Base-by-base conservation (phyloP, 2,888 invertebrate genomes). In the Rhingia rostrata region DNA sequence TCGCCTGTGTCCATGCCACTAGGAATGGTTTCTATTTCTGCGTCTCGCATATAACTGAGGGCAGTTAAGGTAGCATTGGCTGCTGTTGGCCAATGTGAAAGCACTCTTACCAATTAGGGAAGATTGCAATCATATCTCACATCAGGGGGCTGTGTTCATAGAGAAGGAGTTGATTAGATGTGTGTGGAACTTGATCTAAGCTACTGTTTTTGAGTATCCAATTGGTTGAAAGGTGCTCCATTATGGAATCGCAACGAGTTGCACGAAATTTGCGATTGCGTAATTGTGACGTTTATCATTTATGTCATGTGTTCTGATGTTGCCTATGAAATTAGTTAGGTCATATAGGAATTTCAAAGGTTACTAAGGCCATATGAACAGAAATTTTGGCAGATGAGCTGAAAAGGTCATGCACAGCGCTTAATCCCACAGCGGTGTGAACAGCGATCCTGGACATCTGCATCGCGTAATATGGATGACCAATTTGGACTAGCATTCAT, bases 81-180 rank as follows among this genome's bases (percentile, higher is more conserved):
- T 7, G 63, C n/a, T 6, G 30, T 54, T 54, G 35, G 4, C 69
- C 22, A 47, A 67, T 78, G 67, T 72, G 78, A 78, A 77, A 78
- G 78, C 78, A 61, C 37, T 56, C 63, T 43, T 51, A 47, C 60
- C 82, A 78, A 78, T 83, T 83, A 78, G 78, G 32, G 49, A 45
- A 43, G 78, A 83, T 83, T 67, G 56, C 72, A 56, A 67, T 83
- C 78, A 56, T 78, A 73, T 67, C 73, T 67, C 56, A 35, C 77
- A 70, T 69, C 58, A 33, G 77, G 69, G 56, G 69, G 51, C 39
- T 54, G 45, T 35, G 32, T 22, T 12, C 0, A 22, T 51, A 6
- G 51, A 60, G 39, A 33, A 12, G 9, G 10, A 49, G 5, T 10
- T 51, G 39, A 54, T 43, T 72, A 2, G 35, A 35, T n/a, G 72